Evolutionary conservation across 92 coral and sea anemone genomes (phyloP), one percentile per base, ranked within the genome.

Genomic region (Paragorgia papillata): DNA sequence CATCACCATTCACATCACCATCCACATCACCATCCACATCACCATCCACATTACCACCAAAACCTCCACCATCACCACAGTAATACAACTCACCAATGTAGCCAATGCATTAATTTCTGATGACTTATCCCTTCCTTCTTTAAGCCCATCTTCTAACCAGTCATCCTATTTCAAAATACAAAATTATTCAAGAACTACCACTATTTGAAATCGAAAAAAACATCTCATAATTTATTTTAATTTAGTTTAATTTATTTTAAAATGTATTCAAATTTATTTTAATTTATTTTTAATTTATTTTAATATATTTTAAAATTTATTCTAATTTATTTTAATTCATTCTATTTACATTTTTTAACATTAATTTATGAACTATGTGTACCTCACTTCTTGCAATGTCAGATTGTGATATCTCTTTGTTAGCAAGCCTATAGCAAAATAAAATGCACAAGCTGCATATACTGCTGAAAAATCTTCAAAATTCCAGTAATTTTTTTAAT

Each of bases 31-130:
- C n/a, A n/a, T n/a, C n/a, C n/a, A n/a, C n/a, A n/a, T n/a, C n/a
- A n/a, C n/a, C n/a, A n/a, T n/a, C n/a, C n/a, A n/a, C n/a, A n/a
- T n/a, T 27, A 58, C 0, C 64, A 58, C 14, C 64, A 58, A 25
- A 27, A 58, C 33, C 3, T 17, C 33, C 3, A 17, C 33, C 20
- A 57, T 21, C 3, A 57, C 21, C 3, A 57, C 7, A 3, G 53
- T 46, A 7, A 9, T 25, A 22, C 29, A 24, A 53, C 64, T 18
- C 7, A 71, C 78, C 78, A 71, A 37, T 49, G 78, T 71, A 19
- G 78, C 78, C 18, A 71, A 26, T 14, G 78, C 64, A 28, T 71
- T 71, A 27, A 71, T 53, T 71, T 71, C 78, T 9, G 78, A 71
- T 15, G 78, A 71, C 32, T 35, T 71, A 25, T 71, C 78, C 25